Conservation (phyloP, 2,113 vertebrate species). For the Cavia aperea region DNA sequence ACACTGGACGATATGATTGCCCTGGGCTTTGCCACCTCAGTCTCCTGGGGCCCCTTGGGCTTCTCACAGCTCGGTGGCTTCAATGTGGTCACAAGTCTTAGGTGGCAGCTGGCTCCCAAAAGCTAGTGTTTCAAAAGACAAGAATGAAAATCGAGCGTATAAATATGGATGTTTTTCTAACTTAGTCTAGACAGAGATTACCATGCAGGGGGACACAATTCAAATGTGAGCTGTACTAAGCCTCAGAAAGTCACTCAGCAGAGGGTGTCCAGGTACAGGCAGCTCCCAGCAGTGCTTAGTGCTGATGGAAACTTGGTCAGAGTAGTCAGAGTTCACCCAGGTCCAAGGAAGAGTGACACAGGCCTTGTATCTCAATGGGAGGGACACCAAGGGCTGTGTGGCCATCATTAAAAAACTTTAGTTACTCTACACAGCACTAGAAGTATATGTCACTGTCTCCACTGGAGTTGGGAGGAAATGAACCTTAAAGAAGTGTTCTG, state of each 20-base stretch:
- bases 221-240: background rate
- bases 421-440: background rate
- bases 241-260: background rate
- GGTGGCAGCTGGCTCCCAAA: background rate
- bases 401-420: background rate
- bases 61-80: background rate
- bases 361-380: background rate
- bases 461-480: background rate
- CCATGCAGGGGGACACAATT: background rate
- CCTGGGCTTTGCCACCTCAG: background rate
- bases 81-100: background rate
- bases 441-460: background rate
- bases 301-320: background rate
- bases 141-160: background rate
- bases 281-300: background rate
- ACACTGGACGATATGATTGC: background rate
- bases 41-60: background rate
- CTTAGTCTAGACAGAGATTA: constrained; percentile 21
- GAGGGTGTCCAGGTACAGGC: background rate
- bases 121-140: background rate
- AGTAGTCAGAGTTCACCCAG: background rate
- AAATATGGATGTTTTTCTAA: constrained; percentile 4
- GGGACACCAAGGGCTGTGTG: background rate
- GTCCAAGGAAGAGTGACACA: background rate
- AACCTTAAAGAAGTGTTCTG: background rate